Evolutionary conservation across 2,888 invertebrate genomes (phyloP).

Genomic region (Hypercompe scribonia): DNA sequence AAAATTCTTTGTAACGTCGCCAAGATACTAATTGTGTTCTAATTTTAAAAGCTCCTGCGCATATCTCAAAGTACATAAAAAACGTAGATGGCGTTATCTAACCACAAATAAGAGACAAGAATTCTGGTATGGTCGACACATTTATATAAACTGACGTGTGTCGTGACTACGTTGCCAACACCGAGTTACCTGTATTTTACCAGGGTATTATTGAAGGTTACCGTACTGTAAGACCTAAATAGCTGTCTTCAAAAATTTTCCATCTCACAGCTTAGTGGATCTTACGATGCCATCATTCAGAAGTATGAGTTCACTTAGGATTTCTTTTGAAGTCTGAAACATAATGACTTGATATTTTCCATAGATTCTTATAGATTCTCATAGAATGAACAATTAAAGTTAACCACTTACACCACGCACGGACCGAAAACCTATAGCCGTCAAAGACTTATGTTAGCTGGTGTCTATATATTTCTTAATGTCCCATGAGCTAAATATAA

Average conservation of each 20-base stretch:
- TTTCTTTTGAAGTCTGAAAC: background rate
- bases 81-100: conserved; percentile 12
- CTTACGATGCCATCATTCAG: background rate
- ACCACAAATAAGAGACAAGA: background rate
- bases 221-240: background rate
- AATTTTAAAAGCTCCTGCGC: conserved; percentile 22
- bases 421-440: background rate
- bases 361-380: no score
- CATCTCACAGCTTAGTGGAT: background rate
- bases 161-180: background rate
- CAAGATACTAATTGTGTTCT: conserved; percentile 24
- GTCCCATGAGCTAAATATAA: background rate
- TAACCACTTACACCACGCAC: no score
- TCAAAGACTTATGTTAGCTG: background rate
- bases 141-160: background rate
- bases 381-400: no score
- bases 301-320: background rate
- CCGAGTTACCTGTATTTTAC: background rate
- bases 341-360: no score
- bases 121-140: background rate
- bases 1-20: conserved; percentile 26
- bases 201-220: background rate
- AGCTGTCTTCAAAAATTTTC: background rate
- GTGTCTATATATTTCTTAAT: background rate
- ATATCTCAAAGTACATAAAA: conserved; percentile 10